Percentiles rank a stretch among this genome's conserved stretches.
Conservation (phyloP, 2,888 invertebrate species). For the Lingula anatina region DNA sequence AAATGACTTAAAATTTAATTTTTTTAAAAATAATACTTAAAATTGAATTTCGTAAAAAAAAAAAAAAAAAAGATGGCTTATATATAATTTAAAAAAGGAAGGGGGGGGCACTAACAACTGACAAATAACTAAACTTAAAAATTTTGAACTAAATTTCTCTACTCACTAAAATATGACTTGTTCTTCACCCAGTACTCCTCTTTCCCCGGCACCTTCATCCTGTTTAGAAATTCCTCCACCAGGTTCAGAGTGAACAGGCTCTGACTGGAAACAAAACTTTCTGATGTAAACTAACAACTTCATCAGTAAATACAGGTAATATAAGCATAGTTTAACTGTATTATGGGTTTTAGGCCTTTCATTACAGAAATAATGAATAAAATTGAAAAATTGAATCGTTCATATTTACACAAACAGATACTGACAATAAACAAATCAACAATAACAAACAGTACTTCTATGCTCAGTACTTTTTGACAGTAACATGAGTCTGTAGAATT, state of each 20-base stretch:
- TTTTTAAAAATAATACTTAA: too few relatives aligned
- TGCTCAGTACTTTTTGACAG: background rate
- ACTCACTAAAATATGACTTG: slow-evolving; percentile 84
- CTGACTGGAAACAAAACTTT: slow-evolving; percentile 64
- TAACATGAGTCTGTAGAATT: too few relatives aligned
- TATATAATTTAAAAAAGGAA: too few relatives aligned
- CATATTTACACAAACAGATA: background rate
- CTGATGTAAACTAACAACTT: too few relatives aligned
- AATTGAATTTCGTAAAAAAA: too few relatives aligned
- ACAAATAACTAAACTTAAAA: too few relatives aligned
- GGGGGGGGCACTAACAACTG: too few relatives aligned
- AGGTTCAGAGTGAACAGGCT: slow-evolving; percentile 90
- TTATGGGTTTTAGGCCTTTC: background rate
- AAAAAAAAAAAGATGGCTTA: too few relatives aligned
- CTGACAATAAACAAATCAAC: background rate
- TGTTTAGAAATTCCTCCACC: slow-evolving; percentile 86
- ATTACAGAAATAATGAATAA: background rate
- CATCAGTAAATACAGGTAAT: too few relatives aligned
- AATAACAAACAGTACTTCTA: background rate
- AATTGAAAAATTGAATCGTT: background rate
- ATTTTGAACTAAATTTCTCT: too few relatives aligned
- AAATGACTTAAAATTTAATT: too few relatives aligned
- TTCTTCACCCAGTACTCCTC: slow-evolving; percentile 76
- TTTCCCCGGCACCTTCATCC: slow-evolving; percentile 58
- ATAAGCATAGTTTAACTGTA: background rate